Conservation (phyloP, 2,113 vertebrate genomes). For the Laticauda laticaudata region DNA sequence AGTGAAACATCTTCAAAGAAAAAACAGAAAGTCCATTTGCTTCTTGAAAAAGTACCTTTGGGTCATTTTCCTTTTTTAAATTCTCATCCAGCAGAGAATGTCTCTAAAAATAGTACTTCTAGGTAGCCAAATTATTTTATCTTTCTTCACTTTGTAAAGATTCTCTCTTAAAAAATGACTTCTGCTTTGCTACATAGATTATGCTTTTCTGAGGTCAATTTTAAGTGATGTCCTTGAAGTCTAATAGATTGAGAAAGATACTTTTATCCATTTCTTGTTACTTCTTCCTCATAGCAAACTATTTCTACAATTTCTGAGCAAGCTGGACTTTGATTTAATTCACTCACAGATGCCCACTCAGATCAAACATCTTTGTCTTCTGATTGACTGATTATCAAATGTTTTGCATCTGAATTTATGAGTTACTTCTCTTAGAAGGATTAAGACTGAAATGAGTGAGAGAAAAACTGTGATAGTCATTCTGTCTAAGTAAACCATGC, state of each 20-base stretch:
- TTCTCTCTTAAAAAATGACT: neutral
- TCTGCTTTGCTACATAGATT: neutral
- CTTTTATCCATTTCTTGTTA: neutral
- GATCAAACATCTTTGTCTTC: neutral
- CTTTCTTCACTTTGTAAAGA: neutral
- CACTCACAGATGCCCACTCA: neutral
- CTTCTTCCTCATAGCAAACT: neutral
- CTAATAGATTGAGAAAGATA: neutral
- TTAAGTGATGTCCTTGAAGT: neutral
- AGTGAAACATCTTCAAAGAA: too few species aligned
- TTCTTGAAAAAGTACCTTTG: too few species aligned
- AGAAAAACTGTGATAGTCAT: neutral
- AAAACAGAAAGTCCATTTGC: too few species aligned
- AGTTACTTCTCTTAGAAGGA: neutral
- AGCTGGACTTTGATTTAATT: neutral
- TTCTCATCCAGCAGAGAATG: neutral
- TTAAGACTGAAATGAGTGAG: neutral
- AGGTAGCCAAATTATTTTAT: neutral
- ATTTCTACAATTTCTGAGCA: neutral
- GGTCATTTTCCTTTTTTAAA: neutral
- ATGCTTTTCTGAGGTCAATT: neutral
- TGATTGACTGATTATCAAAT: neutral
- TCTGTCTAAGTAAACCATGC: neutral
- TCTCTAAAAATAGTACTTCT: neutral
- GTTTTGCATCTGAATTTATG: neutral